Evolutionary conservation across 2,888 invertebrate species (phyloP).

Genomic region (Amiota communis): DNA sequence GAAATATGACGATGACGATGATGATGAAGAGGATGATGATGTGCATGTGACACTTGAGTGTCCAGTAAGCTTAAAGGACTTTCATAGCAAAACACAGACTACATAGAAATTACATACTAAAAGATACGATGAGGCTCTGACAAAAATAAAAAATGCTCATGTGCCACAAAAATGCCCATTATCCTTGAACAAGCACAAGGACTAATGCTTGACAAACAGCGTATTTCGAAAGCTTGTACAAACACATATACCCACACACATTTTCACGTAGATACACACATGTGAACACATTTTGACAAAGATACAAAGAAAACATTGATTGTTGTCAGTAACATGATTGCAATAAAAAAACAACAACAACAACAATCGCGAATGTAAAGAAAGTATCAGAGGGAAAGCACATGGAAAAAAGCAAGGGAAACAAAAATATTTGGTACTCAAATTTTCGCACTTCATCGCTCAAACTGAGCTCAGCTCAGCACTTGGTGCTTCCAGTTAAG

Average conservation of each 20-base stretch:
- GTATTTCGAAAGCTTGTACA: not conserved
- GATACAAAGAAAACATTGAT: not conserved
- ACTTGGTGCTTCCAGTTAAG: not conserved
- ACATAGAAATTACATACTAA: not conserved
- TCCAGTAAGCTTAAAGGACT: not conserved
- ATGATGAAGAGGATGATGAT: not conserved
- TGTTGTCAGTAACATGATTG: conserved; percentile 8
- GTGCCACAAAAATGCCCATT: conserved; percentile 6
- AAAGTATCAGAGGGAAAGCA: not conserved
- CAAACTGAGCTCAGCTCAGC: not conserved
- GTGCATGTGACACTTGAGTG: conserved; percentile 19
- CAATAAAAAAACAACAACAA: not conserved
- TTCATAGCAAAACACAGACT: too few relatives aligned
- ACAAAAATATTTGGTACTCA: conserved; percentile 14
- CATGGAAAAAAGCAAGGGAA: not conserved
- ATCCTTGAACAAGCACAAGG: conserved; percentile 15
- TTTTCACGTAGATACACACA: not conserved
- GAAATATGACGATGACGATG: not conserved
- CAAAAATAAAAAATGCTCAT: not conserved
- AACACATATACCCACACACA: not conserved
- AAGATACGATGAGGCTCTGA: not conserved
- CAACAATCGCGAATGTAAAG: not conserved
- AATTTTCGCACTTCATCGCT: conserved; percentile 22
- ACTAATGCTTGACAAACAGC: conserved; percentile 16
- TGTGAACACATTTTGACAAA: not conserved